Evolutionary conservation across 2,888 invertebrate genomes (phyloP).

Genomic region (Perizoma affinitatum): DNA sequence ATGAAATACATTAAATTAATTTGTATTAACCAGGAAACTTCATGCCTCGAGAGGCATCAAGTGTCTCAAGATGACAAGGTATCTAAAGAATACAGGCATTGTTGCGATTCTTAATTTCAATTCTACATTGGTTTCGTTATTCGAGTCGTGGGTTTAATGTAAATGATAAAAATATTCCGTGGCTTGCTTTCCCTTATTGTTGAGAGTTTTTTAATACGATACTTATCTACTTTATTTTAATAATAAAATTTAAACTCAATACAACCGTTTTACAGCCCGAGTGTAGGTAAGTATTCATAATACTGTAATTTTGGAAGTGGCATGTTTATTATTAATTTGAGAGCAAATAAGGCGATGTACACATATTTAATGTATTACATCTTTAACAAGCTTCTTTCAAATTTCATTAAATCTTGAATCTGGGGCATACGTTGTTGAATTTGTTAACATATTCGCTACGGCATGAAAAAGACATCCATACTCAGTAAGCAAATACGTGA

Average conservation of each 20-base stretch:
- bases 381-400: too few species aligned
- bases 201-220: slow-evolving; percentile 38
- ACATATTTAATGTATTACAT: too few species aligned
- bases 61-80: not conserved
- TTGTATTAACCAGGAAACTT: too few species aligned
- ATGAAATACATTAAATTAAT: too few species aligned
- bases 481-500: too few species aligned
- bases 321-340: slow-evolving; percentile 36
- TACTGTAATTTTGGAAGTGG: slow-evolving; percentile 28
- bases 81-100: slow-evolving; percentile 10
- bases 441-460: too few species aligned
- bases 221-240: slow-evolving; percentile 32
- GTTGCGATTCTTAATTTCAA: slow-evolving; percentile 7
- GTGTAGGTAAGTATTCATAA: too few species aligned
- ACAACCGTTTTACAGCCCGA: slow-evolving; percentile 29
- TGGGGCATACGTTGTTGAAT: too few species aligned
- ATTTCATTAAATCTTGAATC: too few species aligned
- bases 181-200: slow-evolving; percentile 39
- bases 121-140: slow-evolving; percentile 6
- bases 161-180: slow-evolving; percentile 57
- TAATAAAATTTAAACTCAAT: slow-evolving; percentile 12
- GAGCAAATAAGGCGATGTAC: slow-evolving; percentile 26
- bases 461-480: too few species aligned
- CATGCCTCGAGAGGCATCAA: not conserved
- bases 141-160: slow-evolving; percentile 53